phyloP scores from a whole-genome alignment of 2,113 vertebrate species.

The Motacilla alba region DNA sequence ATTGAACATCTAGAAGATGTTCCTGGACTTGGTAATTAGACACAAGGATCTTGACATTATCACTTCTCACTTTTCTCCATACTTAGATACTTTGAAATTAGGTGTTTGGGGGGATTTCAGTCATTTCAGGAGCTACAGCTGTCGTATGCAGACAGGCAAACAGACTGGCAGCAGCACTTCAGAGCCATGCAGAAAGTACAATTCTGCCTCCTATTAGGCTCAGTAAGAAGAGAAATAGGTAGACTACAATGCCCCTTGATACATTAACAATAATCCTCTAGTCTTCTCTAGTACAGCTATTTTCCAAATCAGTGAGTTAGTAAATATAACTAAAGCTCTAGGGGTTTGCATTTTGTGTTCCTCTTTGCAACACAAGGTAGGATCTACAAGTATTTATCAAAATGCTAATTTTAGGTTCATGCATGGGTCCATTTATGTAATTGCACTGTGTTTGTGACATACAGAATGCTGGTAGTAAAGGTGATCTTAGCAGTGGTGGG shows the following conservation, averaged over 20 bases:
- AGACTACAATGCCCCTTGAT: not conserved
- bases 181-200: not conserved
- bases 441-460: not conserved
- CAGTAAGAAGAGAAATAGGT: not conserved
- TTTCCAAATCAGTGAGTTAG: not conserved
- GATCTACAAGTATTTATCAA: not conserved
- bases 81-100: not conserved
- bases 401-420: not conserved
- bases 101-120: not conserved
- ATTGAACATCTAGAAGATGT: not conserved
- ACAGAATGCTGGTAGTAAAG: not conserved
- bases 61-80: not conserved
- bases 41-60: not conserved
- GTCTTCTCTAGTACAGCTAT: not conserved
- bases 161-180: not conserved
- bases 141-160: not conserved
- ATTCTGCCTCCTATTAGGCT: not conserved
- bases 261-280: not conserved
- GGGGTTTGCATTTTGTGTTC: not conserved
- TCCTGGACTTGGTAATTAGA: not conserved
- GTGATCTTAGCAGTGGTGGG: not conserved
- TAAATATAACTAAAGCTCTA: not conserved
- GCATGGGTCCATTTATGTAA: not conserved
- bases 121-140: not conserved
- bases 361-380: not conserved